Conservation (phyloP, 2,888 invertebrate genomes). For the Drosophila setosimentum region DNA sequence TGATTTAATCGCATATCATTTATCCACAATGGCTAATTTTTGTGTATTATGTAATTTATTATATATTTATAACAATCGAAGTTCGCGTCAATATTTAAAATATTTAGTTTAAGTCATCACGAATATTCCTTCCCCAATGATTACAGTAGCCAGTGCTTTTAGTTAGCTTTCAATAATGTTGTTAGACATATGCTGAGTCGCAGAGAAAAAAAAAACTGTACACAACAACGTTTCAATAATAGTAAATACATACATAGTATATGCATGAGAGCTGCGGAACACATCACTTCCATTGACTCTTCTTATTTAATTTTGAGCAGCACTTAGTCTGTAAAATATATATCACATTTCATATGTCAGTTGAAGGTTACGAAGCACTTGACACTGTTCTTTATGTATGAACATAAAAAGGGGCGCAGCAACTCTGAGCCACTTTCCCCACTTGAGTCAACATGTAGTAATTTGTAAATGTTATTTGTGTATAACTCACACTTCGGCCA, state of each 20-base stretch:
- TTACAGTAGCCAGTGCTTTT: not conserved
- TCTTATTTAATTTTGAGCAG: not conserved
- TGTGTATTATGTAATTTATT: not conserved
- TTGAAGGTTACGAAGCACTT: conserved; percentile 34
- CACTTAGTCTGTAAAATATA: conserved; percentile 11
- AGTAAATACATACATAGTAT: not conserved
- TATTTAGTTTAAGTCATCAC: not conserved
- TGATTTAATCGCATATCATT: conserved; percentile 10
- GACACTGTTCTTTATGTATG: conserved; percentile 27
- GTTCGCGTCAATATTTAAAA: not conserved
- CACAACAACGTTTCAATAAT: not conserved
- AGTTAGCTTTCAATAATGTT: not conserved
- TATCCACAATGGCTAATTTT: conserved; percentile 4
- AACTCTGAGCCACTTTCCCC: conserved; percentile 12
- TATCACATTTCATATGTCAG: conserved; percentile 32
- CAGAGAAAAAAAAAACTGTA: not conserved
- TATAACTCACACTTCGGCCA: conserved; percentile 1
- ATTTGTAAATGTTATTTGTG: conserved; percentile 15
- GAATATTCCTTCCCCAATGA: not conserved
- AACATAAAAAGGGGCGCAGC: not conserved
- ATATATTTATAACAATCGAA: not conserved
- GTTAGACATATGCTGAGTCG: not conserved
- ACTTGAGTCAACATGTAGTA: conserved; percentile 26
- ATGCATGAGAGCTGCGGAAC: not conserved
- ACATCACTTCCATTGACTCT: conserved; percentile 17